Percentiles rank a stretch among this genome's conserved stretches.
Evolutionary conservation across 1,140 invertebrate genomes (phyloP).

Genomic region (Drosophila parabipectinata): DNA sequence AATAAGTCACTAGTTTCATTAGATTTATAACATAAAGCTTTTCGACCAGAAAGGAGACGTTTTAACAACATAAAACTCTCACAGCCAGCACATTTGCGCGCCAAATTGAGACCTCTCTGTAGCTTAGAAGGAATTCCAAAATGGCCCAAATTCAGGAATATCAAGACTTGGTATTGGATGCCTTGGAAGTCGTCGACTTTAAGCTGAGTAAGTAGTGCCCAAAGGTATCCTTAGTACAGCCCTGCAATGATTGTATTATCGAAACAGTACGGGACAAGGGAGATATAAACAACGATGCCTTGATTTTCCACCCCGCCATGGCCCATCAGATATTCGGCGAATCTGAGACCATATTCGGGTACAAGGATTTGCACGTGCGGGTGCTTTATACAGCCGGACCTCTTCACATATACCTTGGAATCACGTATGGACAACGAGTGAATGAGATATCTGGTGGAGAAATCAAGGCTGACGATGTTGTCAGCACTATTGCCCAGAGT

Average conservation of each 20-base stretch:
- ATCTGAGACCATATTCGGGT: slow-evolving; percentile 97
- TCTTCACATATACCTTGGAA: slow-evolving; percentile 89
- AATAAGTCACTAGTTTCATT: not conserved
- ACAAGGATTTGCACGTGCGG: slow-evolving; percentile 91
- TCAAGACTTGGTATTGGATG: slow-evolving; percentile 87
- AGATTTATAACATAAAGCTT: not conserved
- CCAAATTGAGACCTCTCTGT: slow-evolving; percentile 10
- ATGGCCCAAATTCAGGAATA: slow-evolving; percentile 84
- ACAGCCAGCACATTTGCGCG: slow-evolving; percentile 56
- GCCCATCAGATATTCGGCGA: slow-evolving; percentile 97
- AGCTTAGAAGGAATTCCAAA: slow-evolving; percentile 10
- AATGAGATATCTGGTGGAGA: slow-evolving; percentile 83
- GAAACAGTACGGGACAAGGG: slow-evolving; percentile 86
- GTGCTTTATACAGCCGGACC: slow-evolving; percentile 93
- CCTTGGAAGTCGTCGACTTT: slow-evolving; percentile 90
- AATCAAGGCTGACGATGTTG: slow-evolving; percentile 92
- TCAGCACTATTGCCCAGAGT: slow-evolving; percentile 87
- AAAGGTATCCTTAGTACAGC: not conserved
- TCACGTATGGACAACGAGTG: slow-evolving; percentile 68
- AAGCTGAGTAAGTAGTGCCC: slow-evolving; percentile 88
- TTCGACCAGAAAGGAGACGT: not conserved
- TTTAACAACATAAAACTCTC: not conserved
- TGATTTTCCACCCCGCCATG: slow-evolving; percentile 93
- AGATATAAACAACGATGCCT: slow-evolving; percentile 90
- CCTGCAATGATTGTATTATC: slow-evolving; percentile 20